These are phyloP conservation scores for Orchesella flavescens DNA, from an alignment of 2,888 invertebrate species.

Conservation along the genomic window DNA sequence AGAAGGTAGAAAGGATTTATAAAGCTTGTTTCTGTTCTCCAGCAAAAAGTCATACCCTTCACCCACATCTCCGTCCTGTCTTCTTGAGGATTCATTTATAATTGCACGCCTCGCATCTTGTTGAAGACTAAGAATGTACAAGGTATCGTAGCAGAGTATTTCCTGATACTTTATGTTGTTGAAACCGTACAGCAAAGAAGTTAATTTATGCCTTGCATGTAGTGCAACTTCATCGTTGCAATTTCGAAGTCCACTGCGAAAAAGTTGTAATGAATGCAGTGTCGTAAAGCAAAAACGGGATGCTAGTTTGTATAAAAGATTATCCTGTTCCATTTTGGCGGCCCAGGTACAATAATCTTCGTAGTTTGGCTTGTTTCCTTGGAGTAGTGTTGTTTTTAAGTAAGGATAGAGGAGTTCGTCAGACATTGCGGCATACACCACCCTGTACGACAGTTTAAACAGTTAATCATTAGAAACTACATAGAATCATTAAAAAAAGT, in stretches of 20 bases:
- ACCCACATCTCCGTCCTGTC: background rate
- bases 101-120: no score
- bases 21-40: background rate
- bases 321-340: background rate
- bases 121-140: no score
- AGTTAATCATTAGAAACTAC: no score
- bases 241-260: background rate
- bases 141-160: no score
- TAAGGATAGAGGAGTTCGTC: conserved; percentile 5
- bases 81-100: background rate
- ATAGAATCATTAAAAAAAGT: no score
- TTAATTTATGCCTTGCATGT: background rate
- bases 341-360: background rate
- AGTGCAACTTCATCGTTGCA: conserved; percentile 12
- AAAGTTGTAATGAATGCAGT: conserved; percentile 14
- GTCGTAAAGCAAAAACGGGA: conserved; percentile 2
- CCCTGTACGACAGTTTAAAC: background rate
- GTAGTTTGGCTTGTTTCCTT: background rate
- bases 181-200: background rate
- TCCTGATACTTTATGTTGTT: conserved; percentile 22
- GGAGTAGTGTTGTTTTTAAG: background rate
- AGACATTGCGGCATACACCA: background rate
- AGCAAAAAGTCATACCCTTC: conserved; percentile 8
- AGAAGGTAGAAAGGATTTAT: background rate
- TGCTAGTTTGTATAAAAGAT: conserved; percentile 1